These are phyloP conservation scores for Clarias pachynema DNA, from an alignment of 2,797 vertebrate genomes.

Conservation along the genomic window DNA sequence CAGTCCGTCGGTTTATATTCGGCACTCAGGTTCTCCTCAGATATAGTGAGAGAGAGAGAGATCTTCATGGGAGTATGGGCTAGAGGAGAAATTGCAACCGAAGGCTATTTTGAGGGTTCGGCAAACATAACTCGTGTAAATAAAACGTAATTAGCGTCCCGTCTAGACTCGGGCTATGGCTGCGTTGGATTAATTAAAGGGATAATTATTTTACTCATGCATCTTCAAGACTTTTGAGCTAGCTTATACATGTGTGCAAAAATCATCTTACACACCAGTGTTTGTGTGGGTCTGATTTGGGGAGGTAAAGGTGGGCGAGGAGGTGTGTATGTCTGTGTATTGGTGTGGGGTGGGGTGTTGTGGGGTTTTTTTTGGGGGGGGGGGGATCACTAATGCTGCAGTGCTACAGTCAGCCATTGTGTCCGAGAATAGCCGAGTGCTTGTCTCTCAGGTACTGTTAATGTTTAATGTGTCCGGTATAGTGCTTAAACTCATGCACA, in stretches of 20 bases:
- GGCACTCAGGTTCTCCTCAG: slow-evolving; percentile 5
- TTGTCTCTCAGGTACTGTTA: slow-evolving; percentile 24
- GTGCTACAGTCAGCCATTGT: slow-evolving; percentile 30
- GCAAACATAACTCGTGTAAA: slow-evolving; percentile 29
- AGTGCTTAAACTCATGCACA: slow-evolving; percentile 11
- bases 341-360: background rate
- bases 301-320: no score
- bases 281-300: background rate
- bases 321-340: background rate
- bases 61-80: slow-evolving; percentile 45
- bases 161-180: slow-evolving; percentile 32
- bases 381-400: slow-evolving; percentile 1
- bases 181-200: background rate
- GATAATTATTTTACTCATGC: background rate
- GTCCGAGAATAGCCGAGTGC: slow-evolving; percentile 5
- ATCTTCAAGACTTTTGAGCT: background rate
- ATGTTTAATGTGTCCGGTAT: slow-evolving; percentile 49
- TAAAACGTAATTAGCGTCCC: slow-evolving; percentile 37
- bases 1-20: background rate
- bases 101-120: slow-evolving; percentile 42
- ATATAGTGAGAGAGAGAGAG: background rate
- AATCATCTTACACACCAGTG: background rate
- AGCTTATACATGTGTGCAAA: background rate
- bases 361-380: background rate
- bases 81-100: slow-evolving; percentile 44